phyloP scores from a whole-genome alignment of 2,113 vertebrate genomes.

The Coryphaenoides rupestris region DNA sequence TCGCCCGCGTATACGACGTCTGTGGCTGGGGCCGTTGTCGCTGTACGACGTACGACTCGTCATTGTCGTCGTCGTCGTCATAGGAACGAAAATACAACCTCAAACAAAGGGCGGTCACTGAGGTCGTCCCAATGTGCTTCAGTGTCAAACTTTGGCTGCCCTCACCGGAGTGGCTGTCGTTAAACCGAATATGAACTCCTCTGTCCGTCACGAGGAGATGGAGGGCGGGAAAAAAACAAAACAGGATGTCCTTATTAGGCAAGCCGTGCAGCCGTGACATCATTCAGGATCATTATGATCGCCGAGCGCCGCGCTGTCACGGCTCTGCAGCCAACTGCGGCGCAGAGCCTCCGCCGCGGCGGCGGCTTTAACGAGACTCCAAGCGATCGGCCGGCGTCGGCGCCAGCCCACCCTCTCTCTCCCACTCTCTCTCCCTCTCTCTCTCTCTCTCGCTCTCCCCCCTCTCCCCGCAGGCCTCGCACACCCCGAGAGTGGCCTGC shows the following conservation, averaged over 20 bases:
- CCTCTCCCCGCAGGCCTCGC: constrained; percentile 26
- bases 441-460: too few species aligned
- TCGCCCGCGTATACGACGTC: too few species aligned
- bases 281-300: background rate
- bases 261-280: constrained; percentile 6
- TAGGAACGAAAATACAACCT: too few species aligned
- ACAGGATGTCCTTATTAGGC: constrained; percentile 11
- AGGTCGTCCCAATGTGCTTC: too few species aligned
- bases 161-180: too few species aligned
- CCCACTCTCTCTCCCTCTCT: background rate
- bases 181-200: too few species aligned
- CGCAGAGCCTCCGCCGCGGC: constrained; percentile 10
- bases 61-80: too few species aligned
- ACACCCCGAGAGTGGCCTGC: constrained; percentile 42
- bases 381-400: background rate
- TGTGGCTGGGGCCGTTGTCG: too few species aligned
- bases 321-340: background rate
- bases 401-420: background rate
- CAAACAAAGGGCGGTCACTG: too few species aligned
- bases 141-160: too few species aligned
- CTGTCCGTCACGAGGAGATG: background rate
- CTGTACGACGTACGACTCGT: too few species aligned
- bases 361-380: constrained; percentile 1
- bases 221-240: background rate
- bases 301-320: background rate